These are phyloP conservation scores for Molossus molossus DNA, from an alignment of 2,797 vertebrate genomes.

Conservation along the genomic window DNA sequence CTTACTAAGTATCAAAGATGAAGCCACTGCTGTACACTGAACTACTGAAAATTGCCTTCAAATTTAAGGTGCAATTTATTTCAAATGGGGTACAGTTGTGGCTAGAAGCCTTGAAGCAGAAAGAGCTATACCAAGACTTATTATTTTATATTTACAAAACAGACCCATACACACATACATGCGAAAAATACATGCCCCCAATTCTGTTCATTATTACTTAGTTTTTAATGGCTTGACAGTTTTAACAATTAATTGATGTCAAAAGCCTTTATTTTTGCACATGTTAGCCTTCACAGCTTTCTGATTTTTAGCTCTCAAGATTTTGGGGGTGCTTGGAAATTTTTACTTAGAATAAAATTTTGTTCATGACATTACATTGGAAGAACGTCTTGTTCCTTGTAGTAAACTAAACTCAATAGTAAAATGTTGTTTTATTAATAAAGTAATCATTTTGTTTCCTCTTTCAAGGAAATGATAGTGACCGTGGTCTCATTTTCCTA, in stretches of 20 bases:
- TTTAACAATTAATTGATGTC: neutral
- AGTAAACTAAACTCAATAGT: neutral
- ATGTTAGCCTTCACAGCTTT: constrained; percentile 8
- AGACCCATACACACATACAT: neutral
- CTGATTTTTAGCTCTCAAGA: neutral
- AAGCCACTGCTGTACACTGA: constrained; percentile 86
- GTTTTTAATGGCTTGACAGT: neutral
- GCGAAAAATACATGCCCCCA: neutral
- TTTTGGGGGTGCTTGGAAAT: neutral
- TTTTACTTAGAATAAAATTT: neutral
- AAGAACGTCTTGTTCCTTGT: neutral
- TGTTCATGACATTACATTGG: neutral
- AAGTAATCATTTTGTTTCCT: neutral
- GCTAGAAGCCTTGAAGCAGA: constrained; percentile 78
- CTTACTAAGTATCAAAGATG: constrained; percentile 90
- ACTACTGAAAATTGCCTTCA: constrained; percentile 91
- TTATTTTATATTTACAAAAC: constrained; percentile 63
- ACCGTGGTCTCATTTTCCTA: neutral
- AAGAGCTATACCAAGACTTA: constrained; percentile 50
- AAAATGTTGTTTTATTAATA: neutral
- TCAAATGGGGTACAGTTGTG: constrained; percentile 90
- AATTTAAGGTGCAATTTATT: constrained; percentile 91
- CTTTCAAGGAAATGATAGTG: neutral
- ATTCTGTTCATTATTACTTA: neutral
- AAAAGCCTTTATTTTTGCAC: neutral